Conservation (phyloP, 2,113 vertebrate genomes). For the Pelodiscus sinensis region DNA sequence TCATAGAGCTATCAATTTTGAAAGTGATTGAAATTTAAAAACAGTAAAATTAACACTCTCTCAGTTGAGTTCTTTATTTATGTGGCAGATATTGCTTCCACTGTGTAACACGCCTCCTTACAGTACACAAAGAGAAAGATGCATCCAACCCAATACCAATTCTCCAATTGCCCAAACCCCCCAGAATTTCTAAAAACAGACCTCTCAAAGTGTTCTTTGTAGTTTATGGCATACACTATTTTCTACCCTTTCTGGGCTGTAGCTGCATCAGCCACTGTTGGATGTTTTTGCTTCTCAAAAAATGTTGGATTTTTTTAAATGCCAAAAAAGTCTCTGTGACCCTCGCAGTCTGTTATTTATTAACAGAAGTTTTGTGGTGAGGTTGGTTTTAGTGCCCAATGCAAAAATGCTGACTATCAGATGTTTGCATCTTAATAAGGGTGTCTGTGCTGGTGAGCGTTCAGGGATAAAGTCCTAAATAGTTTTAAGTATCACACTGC, state of each 20-base stretch:
- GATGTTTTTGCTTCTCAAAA: slow-evolving; percentile 10
- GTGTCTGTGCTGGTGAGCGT: slow-evolving; percentile 61
- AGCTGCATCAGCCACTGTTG: slow-evolving; percentile 8
- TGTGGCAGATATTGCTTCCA: neutral
- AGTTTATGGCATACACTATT: neutral
- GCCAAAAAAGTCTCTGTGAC: slow-evolving; percentile 53
- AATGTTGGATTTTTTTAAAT: neutral
- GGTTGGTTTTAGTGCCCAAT: slow-evolving; percentile 62
- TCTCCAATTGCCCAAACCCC: neutral
- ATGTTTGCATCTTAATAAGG: slow-evolving; percentile 70
- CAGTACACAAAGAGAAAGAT: fast-evolving
- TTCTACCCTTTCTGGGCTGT: neutral
- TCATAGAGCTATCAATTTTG: neutral
- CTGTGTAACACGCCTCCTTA: neutral
- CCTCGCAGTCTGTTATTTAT: slow-evolving; percentile 70
- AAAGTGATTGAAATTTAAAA: neutral
- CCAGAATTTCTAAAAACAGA: neutral
- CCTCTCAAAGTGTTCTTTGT: fast-evolving
- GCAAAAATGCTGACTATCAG: slow-evolving; percentile 74
- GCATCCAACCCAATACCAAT: neutral
- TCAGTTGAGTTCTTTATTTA: neutral
- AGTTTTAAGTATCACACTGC: slow-evolving; percentile 45
- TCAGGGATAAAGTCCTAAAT: slow-evolving; percentile 69
- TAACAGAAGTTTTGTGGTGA: slow-evolving; percentile 73
- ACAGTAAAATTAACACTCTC: neutral